Percentiles rank a stretch among this genome's conserved stretches.
Evolutionary conservation across 2,113 vertebrate species (phyloP).

Genomic region (Pipra filicauda): DNA sequence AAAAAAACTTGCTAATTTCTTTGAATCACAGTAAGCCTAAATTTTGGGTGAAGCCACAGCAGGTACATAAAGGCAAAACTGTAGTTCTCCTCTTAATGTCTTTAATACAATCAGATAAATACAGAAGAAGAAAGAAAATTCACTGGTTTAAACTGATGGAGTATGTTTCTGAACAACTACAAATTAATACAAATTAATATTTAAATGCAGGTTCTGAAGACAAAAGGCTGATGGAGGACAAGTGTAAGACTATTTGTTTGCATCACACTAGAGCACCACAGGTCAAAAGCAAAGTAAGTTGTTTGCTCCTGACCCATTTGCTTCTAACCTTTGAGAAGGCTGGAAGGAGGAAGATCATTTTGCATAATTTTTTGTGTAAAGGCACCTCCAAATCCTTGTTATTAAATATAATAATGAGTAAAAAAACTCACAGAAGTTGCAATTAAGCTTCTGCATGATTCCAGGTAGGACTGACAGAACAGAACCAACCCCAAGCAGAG

Average conservation of each 20-base stretch:
- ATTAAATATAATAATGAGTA: background rate
- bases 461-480: background rate
- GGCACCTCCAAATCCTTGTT: background rate
- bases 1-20: slow-evolving; percentile 1
- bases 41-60: background rate
- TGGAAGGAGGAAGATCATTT: background rate
- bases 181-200: background rate
- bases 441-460: background rate
- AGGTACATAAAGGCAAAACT: background rate
- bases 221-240: background rate
- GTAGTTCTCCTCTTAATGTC: background rate
- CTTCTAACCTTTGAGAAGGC: background rate
- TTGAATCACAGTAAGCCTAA: background rate
- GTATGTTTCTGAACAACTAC: background rate
- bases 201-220: background rate
- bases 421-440: background rate
- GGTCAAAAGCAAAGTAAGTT: background rate
- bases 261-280: background rate
- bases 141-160: background rate
- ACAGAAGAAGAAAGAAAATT: background rate
- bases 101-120: background rate
- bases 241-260: rapidly evolving
- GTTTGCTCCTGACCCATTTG: background rate
- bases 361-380: background rate
- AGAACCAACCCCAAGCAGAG: background rate